phyloP scores from a whole-genome alignment of 2,113 vertebrate genomes.

The Zosterops borbonicus region DNA sequence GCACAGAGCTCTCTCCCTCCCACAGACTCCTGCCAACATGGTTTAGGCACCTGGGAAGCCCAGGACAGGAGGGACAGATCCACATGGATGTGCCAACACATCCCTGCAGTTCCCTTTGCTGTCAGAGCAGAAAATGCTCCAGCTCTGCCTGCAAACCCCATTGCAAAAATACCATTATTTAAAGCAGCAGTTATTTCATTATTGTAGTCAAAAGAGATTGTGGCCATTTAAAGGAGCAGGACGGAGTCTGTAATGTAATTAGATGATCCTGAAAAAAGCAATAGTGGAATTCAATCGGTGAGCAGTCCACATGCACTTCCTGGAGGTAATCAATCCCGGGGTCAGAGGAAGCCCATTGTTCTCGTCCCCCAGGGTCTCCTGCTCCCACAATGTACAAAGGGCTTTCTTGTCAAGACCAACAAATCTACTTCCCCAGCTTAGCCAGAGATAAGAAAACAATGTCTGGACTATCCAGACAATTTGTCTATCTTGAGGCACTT shows the following conservation, averaged over 20 bases:
- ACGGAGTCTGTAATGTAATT: slow-evolving; percentile 27
- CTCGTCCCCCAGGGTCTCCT: background rate
- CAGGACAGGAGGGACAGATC: background rate
- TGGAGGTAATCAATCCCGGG: slow-evolving; percentile 34
- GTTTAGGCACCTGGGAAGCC: background rate
- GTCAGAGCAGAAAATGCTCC: background rate
- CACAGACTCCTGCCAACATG: rapidly evolving
- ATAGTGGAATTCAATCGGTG: slow-evolving; percentile 46
- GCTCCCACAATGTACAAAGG: slow-evolving; percentile 11
- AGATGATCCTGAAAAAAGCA: slow-evolving; percentile 52
- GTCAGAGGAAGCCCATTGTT: slow-evolving; percentile 54
- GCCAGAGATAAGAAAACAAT: slow-evolving; percentile 27
- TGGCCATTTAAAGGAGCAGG: slow-evolving; percentile 8
- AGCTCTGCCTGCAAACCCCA: background rate
- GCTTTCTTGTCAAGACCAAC: slow-evolving; percentile 8
- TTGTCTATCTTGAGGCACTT: slow-evolving; percentile 13
- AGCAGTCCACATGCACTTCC: slow-evolving; percentile 15
- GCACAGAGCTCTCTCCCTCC: background rate
- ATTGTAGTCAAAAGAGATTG: background rate
- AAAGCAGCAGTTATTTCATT: slow-evolving; percentile 18
- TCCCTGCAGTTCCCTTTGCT: rapidly evolving
- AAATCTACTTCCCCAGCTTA: slow-evolving; percentile 20
- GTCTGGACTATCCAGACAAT: background rate
- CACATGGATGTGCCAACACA: background rate
- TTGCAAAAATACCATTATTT: background rate